These are phyloP conservation scores for Stichodactyla mertensii DNA, from an alignment of 64 coral and sea anemone species.

Conservation along the genomic window DNA sequence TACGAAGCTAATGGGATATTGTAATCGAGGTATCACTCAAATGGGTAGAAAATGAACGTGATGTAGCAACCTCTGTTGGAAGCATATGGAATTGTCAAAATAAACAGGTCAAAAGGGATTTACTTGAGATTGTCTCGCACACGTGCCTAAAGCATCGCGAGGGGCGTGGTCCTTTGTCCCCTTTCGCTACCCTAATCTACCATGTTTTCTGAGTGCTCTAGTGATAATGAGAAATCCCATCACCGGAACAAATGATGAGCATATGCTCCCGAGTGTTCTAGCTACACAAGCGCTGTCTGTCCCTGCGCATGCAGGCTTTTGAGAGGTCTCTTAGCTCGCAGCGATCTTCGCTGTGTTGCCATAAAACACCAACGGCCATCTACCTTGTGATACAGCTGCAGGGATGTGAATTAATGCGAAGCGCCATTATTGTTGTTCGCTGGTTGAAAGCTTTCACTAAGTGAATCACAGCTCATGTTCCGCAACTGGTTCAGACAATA, in stretches of 20 bases:
- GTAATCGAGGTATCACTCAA: neutral
- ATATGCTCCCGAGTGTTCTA: slow-evolving; percentile 35
- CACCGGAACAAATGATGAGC: slow-evolving; percentile 30
- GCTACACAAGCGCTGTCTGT: neutral
- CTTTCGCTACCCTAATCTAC: neutral
- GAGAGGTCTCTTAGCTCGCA: neutral
- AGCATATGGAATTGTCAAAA: slow-evolving; percentile 66
- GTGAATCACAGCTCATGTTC: slow-evolving; percentile 21
- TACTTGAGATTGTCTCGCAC: slow-evolving; percentile 65
- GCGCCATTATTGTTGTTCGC: slow-evolving; percentile 1
- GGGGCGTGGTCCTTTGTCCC: slow-evolving; percentile 86
- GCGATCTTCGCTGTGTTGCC: neutral
- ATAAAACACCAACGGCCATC: slow-evolving; percentile 1
- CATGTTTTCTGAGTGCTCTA: slow-evolving; percentile 36
- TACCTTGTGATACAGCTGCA: neutral
- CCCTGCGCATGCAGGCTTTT: neutral
- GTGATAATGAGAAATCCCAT: slow-evolving; percentile 62
- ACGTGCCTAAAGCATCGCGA: slow-evolving; percentile 58
- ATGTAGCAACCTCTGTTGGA: slow-evolving; percentile 5
- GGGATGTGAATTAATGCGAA: neutral
- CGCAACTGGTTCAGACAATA: slow-evolving; percentile 16
- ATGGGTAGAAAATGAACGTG: neutral
- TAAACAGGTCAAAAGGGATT: slow-evolving; percentile 76
- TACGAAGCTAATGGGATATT: neutral
- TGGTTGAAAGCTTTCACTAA: slow-evolving; percentile 19